Evolutionary conservation across 2,888 invertebrate species (phyloP), one percentile per base, ranked within the genome.

Genomic region (Caenorhabditis plicata): DNA sequence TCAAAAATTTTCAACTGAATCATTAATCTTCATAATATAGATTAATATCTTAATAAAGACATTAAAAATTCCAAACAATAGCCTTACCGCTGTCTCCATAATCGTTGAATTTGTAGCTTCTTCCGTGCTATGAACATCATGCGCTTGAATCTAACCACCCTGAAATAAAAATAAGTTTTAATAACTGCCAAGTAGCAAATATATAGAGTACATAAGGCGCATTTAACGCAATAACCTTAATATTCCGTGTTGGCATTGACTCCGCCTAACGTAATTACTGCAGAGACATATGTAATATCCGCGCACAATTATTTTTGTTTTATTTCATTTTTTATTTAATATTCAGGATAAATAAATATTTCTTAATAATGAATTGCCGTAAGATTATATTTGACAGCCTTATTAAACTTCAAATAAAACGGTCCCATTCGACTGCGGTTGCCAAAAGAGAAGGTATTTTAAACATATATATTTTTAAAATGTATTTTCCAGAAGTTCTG

Each of bases 51-150:
- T n/a, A n/a, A n/a, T n/a, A n/a, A n/a, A n/a, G n/a, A n/a, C n/a
- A n/a, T n/a, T n/a, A n/a, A n/a, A n/a, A n/a, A n/a, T n/a, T 22
- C 13, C 23, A 4, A 13, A 23, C 38, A 7, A 20, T 29, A 20
- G 25, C 57, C 65, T 44, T 26, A 74, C 75, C 71, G 66, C 55
- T 68, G 70, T 27, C 74, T 60, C 48, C 71, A 68, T 27, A 71
- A 48, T 31, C 77, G 40, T 26, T 68, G 68, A 15, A 69, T 31
- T 52, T 75, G 74, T 26, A 74, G 62, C 38, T 63, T 62, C 38
- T 63, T 66, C 19, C 76, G 43, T 45, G 67, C 71, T 31, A 71
- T 52, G 22, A 74, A 64, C 71, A 75, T 71, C n/a, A n/a, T n/a
- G n/a, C n/a, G n/a, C n/a, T n/a, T n/a, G n/a, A n/a, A n/a, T n/a